These are phyloP conservation scores for Staurois parvus DNA, from an alignment of 2,797 vertebrate species.

Conservation along the genomic window DNA sequence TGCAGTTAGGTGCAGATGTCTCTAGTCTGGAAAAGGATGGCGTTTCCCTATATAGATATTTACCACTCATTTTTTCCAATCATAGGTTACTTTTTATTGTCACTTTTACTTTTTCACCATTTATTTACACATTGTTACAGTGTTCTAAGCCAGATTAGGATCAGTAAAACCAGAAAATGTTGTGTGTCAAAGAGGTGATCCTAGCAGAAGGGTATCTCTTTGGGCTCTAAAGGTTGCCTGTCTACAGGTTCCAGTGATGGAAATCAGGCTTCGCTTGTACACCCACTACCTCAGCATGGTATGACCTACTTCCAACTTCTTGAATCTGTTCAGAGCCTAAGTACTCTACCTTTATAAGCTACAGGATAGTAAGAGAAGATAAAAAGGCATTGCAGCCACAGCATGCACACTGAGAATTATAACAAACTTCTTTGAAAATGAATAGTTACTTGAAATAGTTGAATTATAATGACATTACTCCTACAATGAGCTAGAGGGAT, in stretches of 20 bases:
- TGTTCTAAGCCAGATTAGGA: neutral
- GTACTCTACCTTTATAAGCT: neutral
- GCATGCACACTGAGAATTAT: neutral
- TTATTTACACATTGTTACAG: too few species aligned
- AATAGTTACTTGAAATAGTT: neutral
- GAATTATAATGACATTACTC: neutral
- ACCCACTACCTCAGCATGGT: neutral
- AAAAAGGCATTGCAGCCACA: neutral
- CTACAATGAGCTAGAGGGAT: neutral
- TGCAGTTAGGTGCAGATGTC: neutral
- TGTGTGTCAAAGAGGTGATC: neutral
- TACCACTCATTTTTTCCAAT: neutral
- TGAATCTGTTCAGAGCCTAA: neutral
- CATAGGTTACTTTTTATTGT: neutral
- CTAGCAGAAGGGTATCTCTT: neutral
- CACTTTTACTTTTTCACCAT: too few species aligned
- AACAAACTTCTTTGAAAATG: neutral
- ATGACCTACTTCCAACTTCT: neutral
- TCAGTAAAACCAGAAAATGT: neutral
- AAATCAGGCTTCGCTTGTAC: neutral
- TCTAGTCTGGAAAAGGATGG: neutral
- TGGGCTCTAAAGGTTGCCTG: neutral
- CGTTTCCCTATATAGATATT: neutral
- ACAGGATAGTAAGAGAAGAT: neutral
- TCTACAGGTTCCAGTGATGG: neutral